Conservation (phyloP, 2,113 vertebrate species). For the Psilopsiagon aymara region DNA sequence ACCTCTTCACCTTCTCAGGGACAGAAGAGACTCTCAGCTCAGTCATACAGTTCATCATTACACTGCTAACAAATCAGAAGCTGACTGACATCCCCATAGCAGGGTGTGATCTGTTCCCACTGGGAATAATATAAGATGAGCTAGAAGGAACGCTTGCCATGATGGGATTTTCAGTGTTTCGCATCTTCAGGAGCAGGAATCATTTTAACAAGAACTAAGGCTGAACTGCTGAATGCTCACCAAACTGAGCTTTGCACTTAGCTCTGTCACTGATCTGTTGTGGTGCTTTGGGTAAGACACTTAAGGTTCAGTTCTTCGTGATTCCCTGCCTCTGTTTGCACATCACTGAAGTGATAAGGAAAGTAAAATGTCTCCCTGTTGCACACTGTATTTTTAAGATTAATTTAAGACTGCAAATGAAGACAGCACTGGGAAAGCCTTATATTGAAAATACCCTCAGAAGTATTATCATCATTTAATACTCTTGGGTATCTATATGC, state of each 20-base stretch:
- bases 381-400: neutral
- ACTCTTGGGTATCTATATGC: neutral
- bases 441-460: neutral
- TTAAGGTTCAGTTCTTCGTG: neutral
- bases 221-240: neutral
- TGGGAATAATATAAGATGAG: neutral
- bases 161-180: neutral
- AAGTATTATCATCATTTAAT: neutral
- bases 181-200: neutral
- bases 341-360: neutral
- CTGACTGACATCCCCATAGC: fast-evolving
- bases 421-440: neutral
- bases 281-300: neutral
- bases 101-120: neutral
- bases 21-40: neutral
- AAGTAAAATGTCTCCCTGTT: neutral
- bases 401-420: slow-evolving; percentile 6
- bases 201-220: neutral
- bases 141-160: neutral
- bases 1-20: neutral
- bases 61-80: neutral
- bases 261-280: neutral
- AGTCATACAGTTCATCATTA: neutral
- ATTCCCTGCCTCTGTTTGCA: neutral
- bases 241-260: neutral